phyloP scores from a whole-genome alignment of 1,140 invertebrate species.

The Chymomyza costata region DNA sequence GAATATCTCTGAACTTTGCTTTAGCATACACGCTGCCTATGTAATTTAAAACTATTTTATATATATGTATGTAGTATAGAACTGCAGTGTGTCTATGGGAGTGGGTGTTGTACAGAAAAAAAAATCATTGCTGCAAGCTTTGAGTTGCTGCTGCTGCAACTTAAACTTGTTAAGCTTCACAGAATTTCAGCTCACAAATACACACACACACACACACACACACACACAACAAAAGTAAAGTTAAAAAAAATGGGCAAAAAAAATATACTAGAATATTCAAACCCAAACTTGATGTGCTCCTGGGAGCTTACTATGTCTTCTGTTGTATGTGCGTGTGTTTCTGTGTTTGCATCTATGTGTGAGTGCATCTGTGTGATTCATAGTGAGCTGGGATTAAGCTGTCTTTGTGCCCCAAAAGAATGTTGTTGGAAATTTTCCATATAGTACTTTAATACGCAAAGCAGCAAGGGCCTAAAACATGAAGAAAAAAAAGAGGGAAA shows the following conservation, averaged over 20 bases:
- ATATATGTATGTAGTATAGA: conserved; percentile 18
- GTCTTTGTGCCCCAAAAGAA: conserved; percentile 63
- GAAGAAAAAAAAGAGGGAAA: background rate
- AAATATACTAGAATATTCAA: conserved; percentile 62
- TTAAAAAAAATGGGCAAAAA: conserved; percentile 4
- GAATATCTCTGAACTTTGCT: conserved; percentile 40
- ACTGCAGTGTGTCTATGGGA: conserved; percentile 16
- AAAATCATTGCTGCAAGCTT: conserved; percentile 34
- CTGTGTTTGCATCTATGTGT: conserved; percentile 13
- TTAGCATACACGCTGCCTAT: conserved; percentile 14
- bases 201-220: background rate
- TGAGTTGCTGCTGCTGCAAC: conserved; percentile 57
- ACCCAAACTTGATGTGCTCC: conserved; percentile 68
- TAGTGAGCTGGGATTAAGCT: conserved; percentile 70
- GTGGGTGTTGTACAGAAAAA: conserved; percentile 31
- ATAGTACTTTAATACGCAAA: conserved; percentile 47
- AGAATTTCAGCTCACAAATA: conserved; percentile 54
- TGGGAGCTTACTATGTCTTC: conserved; percentile 63
- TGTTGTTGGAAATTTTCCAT: conserved; percentile 56
- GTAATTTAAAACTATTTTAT: conserved; percentile 72
- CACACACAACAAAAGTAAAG: conserved; percentile 11
- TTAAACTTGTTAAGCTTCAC: conserved; percentile 72
- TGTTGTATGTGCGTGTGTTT: conserved; percentile 5
- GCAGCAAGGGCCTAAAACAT: conserved; percentile 21
- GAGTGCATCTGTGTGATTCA: conserved; percentile 55